Base-by-base conservation (phyloP, 2,113 vertebrate species). In the Xenopus tropicalis region DNA sequence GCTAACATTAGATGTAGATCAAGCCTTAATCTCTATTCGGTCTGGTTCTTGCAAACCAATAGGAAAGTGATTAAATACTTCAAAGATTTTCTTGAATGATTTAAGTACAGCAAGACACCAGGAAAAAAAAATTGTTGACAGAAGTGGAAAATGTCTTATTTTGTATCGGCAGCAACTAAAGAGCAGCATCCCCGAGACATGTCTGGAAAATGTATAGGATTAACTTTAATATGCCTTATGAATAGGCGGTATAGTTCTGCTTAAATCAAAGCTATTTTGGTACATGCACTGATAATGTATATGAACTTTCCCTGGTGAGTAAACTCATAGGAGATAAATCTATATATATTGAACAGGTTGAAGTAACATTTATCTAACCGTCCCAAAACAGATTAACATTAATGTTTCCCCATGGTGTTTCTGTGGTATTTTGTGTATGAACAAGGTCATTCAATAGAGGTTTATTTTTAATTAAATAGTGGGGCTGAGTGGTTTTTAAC, bases 71-170 rank as follows among this genome's bases (percentile, higher is more conserved):
- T 37, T 37, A 61, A 61, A 61, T 23, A 11, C 59, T 61, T 61
- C 59, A 61, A 61, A 23, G 23, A 24, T 61, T 1, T 13, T 14
- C 59, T 10, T 61, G 23, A 14, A 23, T 61, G 59, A 24, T 61
- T 61, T 61, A 61, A 61, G 23, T 11, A 61, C 11, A 8, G 23
- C 59, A 24, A 8, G 23, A 61, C 59, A 21, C 16, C 16, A 25
- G 59, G 21, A 23, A 61, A 61, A 61, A 24, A 25, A 37, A 37
- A 61, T 61, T 21, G 13, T 61, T 61, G 59, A 24, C 59, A 61
- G 59, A 61, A 61, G 14, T 12, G 2, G 17, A 61, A 61, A 61
- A 21, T 3, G 13, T 23, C 59, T 24, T 3, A 24, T 61, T 25
- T 61, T 37, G 25, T 37, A 37, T 37, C 29, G 29, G 13, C 17